Base-by-base conservation (phyloP, 2,888 invertebrate species). In the Epistrophe eligans region DNA sequence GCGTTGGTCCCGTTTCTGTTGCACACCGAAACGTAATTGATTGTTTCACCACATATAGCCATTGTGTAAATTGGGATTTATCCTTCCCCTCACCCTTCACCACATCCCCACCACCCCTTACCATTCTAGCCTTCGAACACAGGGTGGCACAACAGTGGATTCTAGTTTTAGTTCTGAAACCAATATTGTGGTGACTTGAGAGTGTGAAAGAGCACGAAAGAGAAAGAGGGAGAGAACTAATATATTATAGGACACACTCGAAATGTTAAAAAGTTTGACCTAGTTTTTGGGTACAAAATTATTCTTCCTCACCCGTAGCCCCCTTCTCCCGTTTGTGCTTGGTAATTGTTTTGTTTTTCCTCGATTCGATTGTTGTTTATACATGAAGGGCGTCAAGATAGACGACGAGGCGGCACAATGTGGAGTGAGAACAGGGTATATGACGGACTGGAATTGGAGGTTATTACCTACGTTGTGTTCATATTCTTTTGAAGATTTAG, bases 11-110 rank as follows among this genome's bases (percentile, higher is more conserved):
- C 55, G 60, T 76, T 72, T 80, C 80, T 77, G 84, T 66, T 80
- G 76, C 80, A 77, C 80, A 77, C 71, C 52, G 52, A 77, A 79
- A 71, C 79, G 76, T 84, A 84, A 84, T 80, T 84, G 84, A 84
- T 80, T 84, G 76, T 77, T 84, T 80, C 76, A 60, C 76, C 80
- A 77, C 72, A 84, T 76, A 76, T 43, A 79, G 57, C 35, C 55
- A 52, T 66, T 72, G 84, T 80, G 76, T 77, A 80, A 84, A 80
- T 72, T 84, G 72, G 45, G 58, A 76, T 50, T 58, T 57, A 38
- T 73, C n/a, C 43, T 40, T 19, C 38, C 10, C 0, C 32, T 24
- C 35, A 6, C 32, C 32, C n/a, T 0, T 15, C 45, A 28, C 13
- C 6, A 8, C 8, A 13, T 15, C 15, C 15, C 10, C 24, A 10